Base-by-base conservation (phyloP, 2,888 invertebrate species). In the Willowsia nigromaculata region DNA sequence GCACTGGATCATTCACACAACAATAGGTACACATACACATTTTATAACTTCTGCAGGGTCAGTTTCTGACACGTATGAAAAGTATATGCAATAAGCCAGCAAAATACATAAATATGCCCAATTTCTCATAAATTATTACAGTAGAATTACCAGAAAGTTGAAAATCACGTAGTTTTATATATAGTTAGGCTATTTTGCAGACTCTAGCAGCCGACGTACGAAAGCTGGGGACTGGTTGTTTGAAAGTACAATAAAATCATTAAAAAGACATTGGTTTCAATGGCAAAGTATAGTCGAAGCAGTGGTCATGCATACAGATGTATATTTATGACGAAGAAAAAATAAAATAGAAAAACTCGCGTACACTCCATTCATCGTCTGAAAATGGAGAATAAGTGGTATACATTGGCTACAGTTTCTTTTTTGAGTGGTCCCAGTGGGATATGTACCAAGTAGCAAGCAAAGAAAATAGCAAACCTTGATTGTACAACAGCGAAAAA, bases 201-300 rank as follows among this genome's bases (percentile, higher is more conserved):
- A n/a, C n/a, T n/a, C n/a, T n/a, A n/a, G 37, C 25, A 78, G 37
- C 11, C n/a, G 22, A 43, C 65, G 50, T 22, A 30, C 6, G 84
- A 59, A 76, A 62, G 76, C 40, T 30, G 25, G 40, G 47, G 13
- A 85, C 22, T 56, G 5, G 37, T 50, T 22, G 56, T 59, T 53
- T 27, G 59, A 15, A 86, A 65, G n/a, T 27, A 62, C 65, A 88
- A 88, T 88, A 88, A 88, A 88, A 88, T 82, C 62, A 88, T 88
- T 88, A 88, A 82, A 74, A 88, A 88, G 82, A 76, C 88, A 88
- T 88, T 88, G 82, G 74, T 62, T 88, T 88, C 88, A 88, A 88
- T 82, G 88, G 88, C 62, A 83, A 76, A 47, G 15, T 43, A 43
- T 65, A 71, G 71, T 53, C n/a, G 83, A 37, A 9, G 56, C 81